Evolutionary conservation across 2,888 invertebrate species (phyloP).

Genomic region (Pycnomerus fuliginosus): DNA sequence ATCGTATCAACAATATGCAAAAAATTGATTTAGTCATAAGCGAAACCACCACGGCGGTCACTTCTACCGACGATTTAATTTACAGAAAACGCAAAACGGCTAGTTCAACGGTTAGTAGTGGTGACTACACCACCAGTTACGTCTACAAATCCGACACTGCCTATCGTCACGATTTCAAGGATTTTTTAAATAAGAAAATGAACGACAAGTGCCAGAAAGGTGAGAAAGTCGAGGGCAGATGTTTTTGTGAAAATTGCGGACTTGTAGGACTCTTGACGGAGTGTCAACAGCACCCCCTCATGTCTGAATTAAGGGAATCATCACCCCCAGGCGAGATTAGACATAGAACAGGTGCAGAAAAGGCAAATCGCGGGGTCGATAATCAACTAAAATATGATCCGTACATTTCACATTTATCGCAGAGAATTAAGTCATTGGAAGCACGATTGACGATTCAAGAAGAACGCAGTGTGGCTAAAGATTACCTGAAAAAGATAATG

Average conservation of each 20-base stretch:
- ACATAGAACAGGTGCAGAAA: background rate
- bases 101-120: too few relatives aligned
- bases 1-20: slow-evolving; percentile 20
- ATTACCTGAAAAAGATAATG: slow-evolving; percentile 49
- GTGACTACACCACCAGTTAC: too few relatives aligned
- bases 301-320: slow-evolving; percentile 26
- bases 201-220: too few relatives aligned
- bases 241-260: slow-evolving; percentile 49
- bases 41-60: slow-evolving; percentile 22
- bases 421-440: slow-evolving; percentile 43
- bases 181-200: too few relatives aligned
- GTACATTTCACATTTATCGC: slow-evolving; percentile 28
- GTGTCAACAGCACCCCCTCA: slow-evolving; percentile 47
- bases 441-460: slow-evolving; percentile 44
- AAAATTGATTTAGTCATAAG: slow-evolving; percentile 22
- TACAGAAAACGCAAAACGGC: too few relatives aligned
- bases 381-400: background rate
- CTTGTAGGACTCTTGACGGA: slow-evolving; percentile 47
- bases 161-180: slow-evolving; percentile 39
- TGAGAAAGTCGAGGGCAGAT: slow-evolving; percentile 40
- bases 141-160: too few relatives aligned
- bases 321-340: background rate
- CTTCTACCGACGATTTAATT: slow-evolving; percentile 16
- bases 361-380: background rate
- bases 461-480: slow-evolving; percentile 46